Percentiles rank a stretch among this genome's conserved stretches.
Conservation (phyloP, 2,888 invertebrate species). For the Ophion obscuratus region DNA sequence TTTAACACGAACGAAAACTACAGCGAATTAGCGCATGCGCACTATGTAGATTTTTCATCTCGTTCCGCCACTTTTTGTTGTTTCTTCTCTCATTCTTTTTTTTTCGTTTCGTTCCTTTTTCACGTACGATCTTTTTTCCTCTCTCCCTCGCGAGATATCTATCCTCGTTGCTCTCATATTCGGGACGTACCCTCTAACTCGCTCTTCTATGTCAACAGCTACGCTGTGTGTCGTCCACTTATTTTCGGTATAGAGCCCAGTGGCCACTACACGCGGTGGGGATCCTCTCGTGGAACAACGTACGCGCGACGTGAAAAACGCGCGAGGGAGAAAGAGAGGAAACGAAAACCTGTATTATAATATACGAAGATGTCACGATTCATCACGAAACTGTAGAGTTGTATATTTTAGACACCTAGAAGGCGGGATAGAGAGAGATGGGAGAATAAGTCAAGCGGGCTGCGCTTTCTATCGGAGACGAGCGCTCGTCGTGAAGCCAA, state of each 20-base stretch:
- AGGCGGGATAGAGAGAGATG: not conserved
- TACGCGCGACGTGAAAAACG: not conserved
- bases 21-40: slow-evolving; percentile 50
- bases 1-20: slow-evolving; percentile 24
- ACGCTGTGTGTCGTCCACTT: slow-evolving; percentile 53
- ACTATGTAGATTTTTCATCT: slow-evolving; percentile 44
- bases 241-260: slow-evolving; percentile 56
- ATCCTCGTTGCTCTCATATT: not conserved
- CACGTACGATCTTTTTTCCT: slow-evolving; percentile 35
- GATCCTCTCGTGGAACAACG: slow-evolving; percentile 38
- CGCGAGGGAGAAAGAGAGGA: not conserved
- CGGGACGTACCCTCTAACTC: not conserved
- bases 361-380: slow-evolving; percentile 19
- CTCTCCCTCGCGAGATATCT: slow-evolving; percentile 13
- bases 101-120: slow-evolving; percentile 13
- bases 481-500: not conserved
- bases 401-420: slow-evolving; percentile 41
- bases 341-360: slow-evolving; percentile 33
- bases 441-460: slow-evolving; percentile 4
- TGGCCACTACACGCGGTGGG: slow-evolving; percentile 49
- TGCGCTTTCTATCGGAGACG: slow-evolving; percentile 52
- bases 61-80: slow-evolving; percentile 37
- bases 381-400: slow-evolving; percentile 49
- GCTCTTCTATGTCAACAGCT: slow-evolving; percentile 26
- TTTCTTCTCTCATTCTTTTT: not conserved